Percentiles rank a stretch among this genome's conserved stretches.
phyloP scores from a whole-genome alignment of 2,888 invertebrate species.

The Agrochola lychnidis region DNA sequence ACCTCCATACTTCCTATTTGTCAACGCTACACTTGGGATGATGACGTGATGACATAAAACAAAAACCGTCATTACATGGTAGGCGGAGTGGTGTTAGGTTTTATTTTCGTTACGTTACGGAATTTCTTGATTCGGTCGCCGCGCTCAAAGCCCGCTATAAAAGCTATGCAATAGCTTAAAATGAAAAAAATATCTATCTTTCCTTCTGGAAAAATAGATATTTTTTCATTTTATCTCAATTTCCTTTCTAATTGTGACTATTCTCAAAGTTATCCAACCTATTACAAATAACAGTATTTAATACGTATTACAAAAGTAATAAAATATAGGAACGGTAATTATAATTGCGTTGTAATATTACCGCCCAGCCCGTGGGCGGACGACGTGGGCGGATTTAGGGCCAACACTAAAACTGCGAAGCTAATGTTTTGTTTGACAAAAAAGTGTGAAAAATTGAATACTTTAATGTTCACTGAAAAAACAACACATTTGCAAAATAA shows the following conservation, averaged over 20 bases:
- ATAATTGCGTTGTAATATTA: constrained; percentile 37
- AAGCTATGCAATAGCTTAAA: no score
- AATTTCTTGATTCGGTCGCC: no score
- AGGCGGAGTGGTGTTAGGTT: no score
- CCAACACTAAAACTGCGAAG: constrained; percentile 50
- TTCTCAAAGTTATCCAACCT: not conserved
- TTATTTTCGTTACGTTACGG: no score
- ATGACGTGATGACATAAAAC: no score
- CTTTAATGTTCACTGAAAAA: not conserved
- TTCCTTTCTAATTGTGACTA: not conserved
- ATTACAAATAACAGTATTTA: constrained; percentile 39
- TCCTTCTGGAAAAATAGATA: no score
- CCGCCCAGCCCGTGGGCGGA: constrained; percentile 43
- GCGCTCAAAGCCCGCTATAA: no score
- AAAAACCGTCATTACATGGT: no score
- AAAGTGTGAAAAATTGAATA: not conserved
- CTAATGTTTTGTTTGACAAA: constrained; percentile 1
- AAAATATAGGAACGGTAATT: constrained; percentile 31
- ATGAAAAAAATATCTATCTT: no score
- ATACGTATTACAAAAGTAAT: constrained; percentile 12
- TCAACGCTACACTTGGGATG: no score
- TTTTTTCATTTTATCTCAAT: no score
- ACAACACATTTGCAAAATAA: not conserved
- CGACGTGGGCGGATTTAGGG: constrained; percentile 37
- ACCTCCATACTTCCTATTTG: no score